These are phyloP conservation scores for Sakesphorus luctuosus DNA, from an alignment of 2,113 vertebrate genomes.

Conservation along the genomic window DNA sequence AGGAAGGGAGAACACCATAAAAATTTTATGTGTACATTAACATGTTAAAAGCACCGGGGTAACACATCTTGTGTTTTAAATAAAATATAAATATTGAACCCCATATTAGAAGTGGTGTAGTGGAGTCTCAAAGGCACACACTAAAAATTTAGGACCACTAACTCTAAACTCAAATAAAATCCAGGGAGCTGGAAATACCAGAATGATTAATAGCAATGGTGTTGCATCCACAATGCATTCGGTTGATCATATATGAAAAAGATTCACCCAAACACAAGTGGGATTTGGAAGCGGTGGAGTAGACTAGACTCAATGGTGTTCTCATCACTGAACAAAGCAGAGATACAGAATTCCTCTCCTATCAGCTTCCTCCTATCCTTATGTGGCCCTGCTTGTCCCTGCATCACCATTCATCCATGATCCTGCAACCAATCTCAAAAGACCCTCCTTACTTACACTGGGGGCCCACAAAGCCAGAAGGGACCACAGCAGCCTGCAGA, in stretches of 20 bases:
- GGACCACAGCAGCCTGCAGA: neutral
- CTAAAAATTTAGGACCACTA: constrained; percentile 14
- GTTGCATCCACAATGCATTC: neutral
- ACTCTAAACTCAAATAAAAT: neutral
- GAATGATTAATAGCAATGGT: neutral
- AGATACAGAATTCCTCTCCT: neutral
- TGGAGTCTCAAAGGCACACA: neutral
- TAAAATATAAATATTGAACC: constrained; percentile 16
- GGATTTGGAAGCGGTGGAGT: neutral
- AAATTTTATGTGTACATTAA: constrained; percentile 18
- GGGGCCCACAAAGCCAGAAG: neutral
- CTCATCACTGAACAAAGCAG: fast-evolving
- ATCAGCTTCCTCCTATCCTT: neutral
- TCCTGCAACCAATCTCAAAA: neutral
- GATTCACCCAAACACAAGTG: neutral
- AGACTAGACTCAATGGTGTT: neutral
- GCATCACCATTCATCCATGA: neutral
- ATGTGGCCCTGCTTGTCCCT: neutral
- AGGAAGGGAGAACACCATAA: neutral
- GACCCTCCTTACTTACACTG: neutral
- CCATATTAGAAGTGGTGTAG: neutral
- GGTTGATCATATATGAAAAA: neutral
- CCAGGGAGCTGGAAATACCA: neutral
- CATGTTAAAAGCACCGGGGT: constrained; percentile 32
- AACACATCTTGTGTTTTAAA: constrained; percentile 35